Conservation (phyloP, 2,113 vertebrate species). For the Salvelinus namaycush region DNA sequence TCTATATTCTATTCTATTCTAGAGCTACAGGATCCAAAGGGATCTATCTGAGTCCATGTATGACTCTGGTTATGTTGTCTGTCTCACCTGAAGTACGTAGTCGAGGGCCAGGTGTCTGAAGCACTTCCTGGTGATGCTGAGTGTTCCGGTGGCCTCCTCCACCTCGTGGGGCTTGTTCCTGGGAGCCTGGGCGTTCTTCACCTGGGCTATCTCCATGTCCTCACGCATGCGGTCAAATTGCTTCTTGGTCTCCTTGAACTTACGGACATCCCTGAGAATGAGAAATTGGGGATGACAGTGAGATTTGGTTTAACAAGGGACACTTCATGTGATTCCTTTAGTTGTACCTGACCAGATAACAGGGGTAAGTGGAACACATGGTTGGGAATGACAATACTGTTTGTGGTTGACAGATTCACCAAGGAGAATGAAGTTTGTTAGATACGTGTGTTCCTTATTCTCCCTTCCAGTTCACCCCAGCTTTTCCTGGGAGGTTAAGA, state of each 20-base stretch:
- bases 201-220: constrained; percentile 93
- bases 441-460: too few species aligned
- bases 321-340: neutral
- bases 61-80: neutral
- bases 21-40: too few species aligned
- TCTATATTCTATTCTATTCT: too few species aligned
- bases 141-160: constrained; percentile 86
- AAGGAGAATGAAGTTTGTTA: too few species aligned
- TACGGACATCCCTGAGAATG: constrained; percentile 86
- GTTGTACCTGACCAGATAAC: neutral
- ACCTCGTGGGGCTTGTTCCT: constrained; percentile 94
- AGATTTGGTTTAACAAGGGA: neutral
- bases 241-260: constrained; percentile 98
- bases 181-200: constrained; percentile 94
- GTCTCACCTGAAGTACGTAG: constrained; percentile 90
- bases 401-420: too few species aligned
- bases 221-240: constrained; percentile 93
- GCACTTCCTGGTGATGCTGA: constrained; percentile 91
- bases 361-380: neutral
- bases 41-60: neutral
- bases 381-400: too few species aligned
- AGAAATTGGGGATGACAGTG: neutral
- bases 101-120: constrained; percentile 94
- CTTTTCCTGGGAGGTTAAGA: neutral
- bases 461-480: too few species aligned